Evolutionary conservation across 2,113 vertebrate genomes (phyloP), one percentile per base, ranked within the genome.

Genomic region (Balaeniceps rex): DNA sequence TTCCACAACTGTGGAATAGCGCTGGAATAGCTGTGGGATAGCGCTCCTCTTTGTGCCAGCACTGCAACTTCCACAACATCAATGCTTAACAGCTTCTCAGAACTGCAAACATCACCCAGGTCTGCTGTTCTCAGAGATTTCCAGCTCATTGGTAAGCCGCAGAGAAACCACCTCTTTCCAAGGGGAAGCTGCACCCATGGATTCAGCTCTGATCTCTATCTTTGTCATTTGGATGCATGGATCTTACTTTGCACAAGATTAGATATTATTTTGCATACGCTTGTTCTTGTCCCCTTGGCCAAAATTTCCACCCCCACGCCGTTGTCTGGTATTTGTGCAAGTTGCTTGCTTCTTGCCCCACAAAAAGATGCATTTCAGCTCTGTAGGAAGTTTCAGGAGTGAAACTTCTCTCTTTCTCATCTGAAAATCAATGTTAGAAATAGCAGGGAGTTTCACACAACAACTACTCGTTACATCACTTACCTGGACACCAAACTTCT

Each of bases 401-500:
- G 24, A 76, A 84, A 61, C 15, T 38, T 36, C 21, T 60, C 28
- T 84, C 75, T 40, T 87, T 65, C 47, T 79, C 12, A 19, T 19
- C 23, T 11, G 40, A 71, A 88, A 93, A 84, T 54, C 28, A 55
- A 12, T 6, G 8, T 42, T 38, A 88, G 52, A 63, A 80, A 61
- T 33, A 74, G 33, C 14, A 54, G 31, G 23, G 36, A 78, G 40
- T 40, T 80, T 82, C 76, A 69, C 13, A 13, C 11, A 52, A 57
- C 31, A 82, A 55, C 29, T 78, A 17, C 47, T 75, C 6, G 1
- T 40, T 75, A 57, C 4, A 7, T 82, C 49, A 78, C 57, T 90
- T 91, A 99, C 98, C 98, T 93, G 97, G 10, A 99, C 98, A 22
- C 97, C 98, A 72, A 98, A 99, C 70, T 98, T 98, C 93, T 96